Base-by-base conservation (phyloP, 2,888 invertebrate species). In the Cryptocheilus praepositus region DNA sequence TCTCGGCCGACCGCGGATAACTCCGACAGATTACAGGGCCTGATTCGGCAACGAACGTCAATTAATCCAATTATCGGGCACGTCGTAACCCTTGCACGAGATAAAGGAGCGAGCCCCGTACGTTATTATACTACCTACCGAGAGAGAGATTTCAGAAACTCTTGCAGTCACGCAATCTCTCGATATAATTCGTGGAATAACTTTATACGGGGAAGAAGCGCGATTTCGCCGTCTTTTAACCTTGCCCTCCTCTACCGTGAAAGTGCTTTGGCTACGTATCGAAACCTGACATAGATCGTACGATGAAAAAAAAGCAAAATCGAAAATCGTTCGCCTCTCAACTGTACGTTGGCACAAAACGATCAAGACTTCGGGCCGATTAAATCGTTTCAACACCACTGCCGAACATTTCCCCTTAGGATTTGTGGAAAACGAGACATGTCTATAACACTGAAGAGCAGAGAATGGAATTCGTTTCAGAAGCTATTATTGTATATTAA, bases 41-140 rank as follows among this genome's bases (percentile, higher is more conserved):
- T 82, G 75, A 77, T 80, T 80, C 77, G 70, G 68, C 78, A 71
- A 75, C 71, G 74, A 80, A 81, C 73, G 80, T 71, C 84, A 85
- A 86, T 86, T 86, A 86, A 86, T 85, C 85, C 83, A 85, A 86
- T 86, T 86, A 86, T 81, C 81, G 80, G 70, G 74, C 78, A 70
- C 73, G 75, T 74, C 74, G 75, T 77, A 75, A 71, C 45, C 71
- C 69, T 53, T 71, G 58, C 69, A 69, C 73, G 71, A 36, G 67
- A 74, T 73, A 73, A 74, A 73, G 62, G 66, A 46, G 58, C 22
- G 54, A 69, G 59, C 71, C 62, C 64, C 63, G 67, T 62, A 70
- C 74, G 70, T 80, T 80, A 80, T 82, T 82, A 82, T 81, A 79
- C 77, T 73, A 67, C 71, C 77, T 73, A 76, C 73, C 64, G 53